Evolutionary conservation across 37 sponge, comb jelly and placozoan genomes (phyloP), one percentile per base, ranked within the genome.

Genomic region (Dysidea cf. avara): DNA sequence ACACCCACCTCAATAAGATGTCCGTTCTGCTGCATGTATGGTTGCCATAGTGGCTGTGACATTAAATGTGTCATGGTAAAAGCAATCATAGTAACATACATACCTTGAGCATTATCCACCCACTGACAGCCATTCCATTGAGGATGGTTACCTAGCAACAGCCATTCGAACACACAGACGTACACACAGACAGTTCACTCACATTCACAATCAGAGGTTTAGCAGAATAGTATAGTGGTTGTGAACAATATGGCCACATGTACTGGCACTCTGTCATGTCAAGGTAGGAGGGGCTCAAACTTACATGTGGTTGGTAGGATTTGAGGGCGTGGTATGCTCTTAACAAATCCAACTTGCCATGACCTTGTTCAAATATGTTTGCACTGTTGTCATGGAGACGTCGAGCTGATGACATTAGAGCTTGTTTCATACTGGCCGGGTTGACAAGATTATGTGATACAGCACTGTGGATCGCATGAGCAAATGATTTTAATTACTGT

Each of bases 241-340:
- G 99, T 22, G 96, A 82, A 70, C 99, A 96, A 81, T 90, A 91
- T 11, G 99, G 99, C 99, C 99, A 99, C 87, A 99, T 95, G 88
- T 99, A 99, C 22, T 96, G 96, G 39, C 96, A 96, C 68, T 99
- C 99, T 0, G 93, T 88, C 73, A 83, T 64, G 81, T 99, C 99
- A 53, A 99, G 77, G 70, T 90, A 87, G 38, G 83, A 68, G 53
- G 99, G 99, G 60, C 85, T 90, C 29, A 94, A 43, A 14, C 90
- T 89, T 21, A 84, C 94, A 17, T 93, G 97, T 32, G 94, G 94
- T 39, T 78, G 72, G 74, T 96, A 96, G 0, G 64, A 69, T 39
- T 40, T 83, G 33, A 96, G 74, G 56, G 71, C 72, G 34, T 96
- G 90, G 64, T 86, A 96, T 0, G 97, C 97, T 30, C 85, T 78